Base-by-base conservation (phyloP, 2,888 invertebrate species). In the Drosophila subquinaria region DNA sequence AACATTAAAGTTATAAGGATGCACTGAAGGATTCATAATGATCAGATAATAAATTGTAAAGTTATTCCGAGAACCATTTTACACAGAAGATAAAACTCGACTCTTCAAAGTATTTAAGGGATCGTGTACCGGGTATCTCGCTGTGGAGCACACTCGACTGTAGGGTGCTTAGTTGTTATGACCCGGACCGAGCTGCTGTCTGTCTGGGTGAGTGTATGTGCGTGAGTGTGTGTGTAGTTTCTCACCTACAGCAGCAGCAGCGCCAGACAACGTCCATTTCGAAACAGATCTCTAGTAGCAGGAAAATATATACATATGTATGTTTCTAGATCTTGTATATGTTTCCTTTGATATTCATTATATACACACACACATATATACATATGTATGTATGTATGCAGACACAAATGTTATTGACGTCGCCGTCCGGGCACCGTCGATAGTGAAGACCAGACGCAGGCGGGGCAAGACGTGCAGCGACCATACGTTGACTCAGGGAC, bases 331-430 rank as follows among this genome's bases (percentile, higher is more conserved):
- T 56, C 42, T 67, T 55, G 27, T 17, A 51, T 56, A 67, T 40
- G 62, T 69, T 77, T 76, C 76, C 77, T 77, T 77, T 79, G 77
- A 77, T 79, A 68, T 64, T 62, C 48, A 1, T 51, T 51, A 35
- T 42, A 40, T 20, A 51, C 38, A 61, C 4, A 62, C 17, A 61
- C 17, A 65, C 36, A 15, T 62, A 15, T 57, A 11, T 57, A 20
- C 20, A 20, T 23, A 23, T 3, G 48, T 66, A 61, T 68, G 69
- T 69, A 35, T 68, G 62, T 66, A 27, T 66, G 74, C 78, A 77
- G 78, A 73, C 75, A 78, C 74, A 82, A 86, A 86, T 86, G 89
- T 86, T 86, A 85, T 86, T 86, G 86, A 89, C 85, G 88, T 82
- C 71, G 75, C 68, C 78, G 75, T 67, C 67, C 66, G 74, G 76